A percentile compares a stretch with the other conserved stretches of the same genome.
These are phyloP conservation scores for Squalus acanthias DNA, from an alignment of 2,797 vertebrate species.

Conservation along the genomic window DNA sequence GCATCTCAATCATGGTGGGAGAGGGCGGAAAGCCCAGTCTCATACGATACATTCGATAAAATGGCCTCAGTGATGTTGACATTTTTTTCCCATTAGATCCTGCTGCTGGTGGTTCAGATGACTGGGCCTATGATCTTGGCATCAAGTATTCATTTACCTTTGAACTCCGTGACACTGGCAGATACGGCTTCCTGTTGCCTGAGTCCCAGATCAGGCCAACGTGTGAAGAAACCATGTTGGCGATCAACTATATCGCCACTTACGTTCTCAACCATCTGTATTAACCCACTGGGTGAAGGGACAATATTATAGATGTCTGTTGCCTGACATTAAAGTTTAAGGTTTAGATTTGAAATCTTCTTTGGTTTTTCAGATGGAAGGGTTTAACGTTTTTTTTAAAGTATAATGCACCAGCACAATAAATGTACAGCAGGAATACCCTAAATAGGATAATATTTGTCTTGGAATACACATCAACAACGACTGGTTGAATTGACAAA, in stretches of 20 bases:
- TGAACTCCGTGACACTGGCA: slow-evolving; percentile 45
- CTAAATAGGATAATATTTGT: not conserved
- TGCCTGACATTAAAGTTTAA: not conserved
- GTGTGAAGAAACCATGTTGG: slow-evolving; percentile 53
- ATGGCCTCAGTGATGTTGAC: not conserved
- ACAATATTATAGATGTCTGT: not conserved
- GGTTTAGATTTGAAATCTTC: not conserved
- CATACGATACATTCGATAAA: not conserved
- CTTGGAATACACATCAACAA: not conserved
- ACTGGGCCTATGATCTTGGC: slow-evolving; percentile 52
- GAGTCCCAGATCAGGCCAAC: slow-evolving; percentile 51
- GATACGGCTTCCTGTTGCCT: slow-evolving; percentile 51
- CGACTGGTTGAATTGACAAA: not conserved
- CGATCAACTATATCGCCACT: slow-evolving; percentile 49
- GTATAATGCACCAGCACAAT: too few species aligned
- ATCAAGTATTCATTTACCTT: slow-evolving; percentile 49
- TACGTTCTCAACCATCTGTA: slow-evolving; percentile 47
- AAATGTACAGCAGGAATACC: not conserved
- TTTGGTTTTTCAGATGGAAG: not conserved
- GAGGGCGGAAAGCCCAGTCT: not conserved
- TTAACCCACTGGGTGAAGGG: not conserved
- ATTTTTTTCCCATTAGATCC: slow-evolving; percentile 48
- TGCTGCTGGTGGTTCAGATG: slow-evolving; percentile 47
- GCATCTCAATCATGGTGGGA: not conserved
- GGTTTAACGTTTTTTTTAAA: not conserved